Evolutionary conservation across 1,140 invertebrate species (phyloP).

Genomic region (Drosophila guanche): DNA sequence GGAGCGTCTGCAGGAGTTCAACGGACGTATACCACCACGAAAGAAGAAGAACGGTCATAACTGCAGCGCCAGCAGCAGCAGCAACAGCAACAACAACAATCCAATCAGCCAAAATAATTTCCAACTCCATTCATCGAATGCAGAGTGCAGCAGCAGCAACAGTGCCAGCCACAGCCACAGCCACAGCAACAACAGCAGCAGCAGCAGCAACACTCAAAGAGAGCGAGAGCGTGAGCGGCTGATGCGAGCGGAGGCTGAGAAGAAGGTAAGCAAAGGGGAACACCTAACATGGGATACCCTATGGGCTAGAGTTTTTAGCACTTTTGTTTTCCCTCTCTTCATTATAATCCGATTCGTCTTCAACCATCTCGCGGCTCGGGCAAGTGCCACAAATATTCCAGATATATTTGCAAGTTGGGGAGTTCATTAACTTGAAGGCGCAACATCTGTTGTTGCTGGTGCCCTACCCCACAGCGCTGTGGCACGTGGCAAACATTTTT

Average conservation of each 20-base stretch:
- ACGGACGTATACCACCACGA: slow-evolving; percentile 79
- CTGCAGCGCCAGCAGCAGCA: slow-evolving; percentile 18
- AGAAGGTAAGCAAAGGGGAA: slow-evolving; percentile 52
- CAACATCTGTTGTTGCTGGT: slow-evolving; percentile 26
- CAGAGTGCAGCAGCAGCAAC: slow-evolving; percentile 46
- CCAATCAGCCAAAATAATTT: slow-evolving; percentile 17
- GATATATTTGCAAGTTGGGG: slow-evolving; percentile 6
- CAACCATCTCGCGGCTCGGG: too few species aligned
- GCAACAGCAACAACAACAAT: slow-evolving; percentile 22
- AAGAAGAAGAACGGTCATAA: slow-evolving; percentile 78
- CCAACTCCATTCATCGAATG: slow-evolving; percentile 14
- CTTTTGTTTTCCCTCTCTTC: too few species aligned
- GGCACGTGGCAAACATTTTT: slow-evolving; percentile 64
- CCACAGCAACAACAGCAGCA: neutral
- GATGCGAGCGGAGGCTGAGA: slow-evolving; percentile 30
- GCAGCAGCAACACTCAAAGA: slow-evolving; percentile 30
- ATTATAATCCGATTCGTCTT: too few species aligned
- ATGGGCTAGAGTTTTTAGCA: too few species aligned
- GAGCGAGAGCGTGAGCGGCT: slow-evolving; percentile 12
- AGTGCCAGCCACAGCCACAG: slow-evolving; percentile 12
- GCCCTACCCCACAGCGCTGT: neutral
- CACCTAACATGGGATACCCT: neutral
- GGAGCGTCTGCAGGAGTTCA: slow-evolving; percentile 81
- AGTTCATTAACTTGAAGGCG: slow-evolving; percentile 66
- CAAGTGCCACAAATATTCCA: too few species aligned